A percentile compares a stretch with the other conserved stretches of the same genome.
Conservation (phyloP, 2,888 invertebrate species). For the Torymus auratus region DNA sequence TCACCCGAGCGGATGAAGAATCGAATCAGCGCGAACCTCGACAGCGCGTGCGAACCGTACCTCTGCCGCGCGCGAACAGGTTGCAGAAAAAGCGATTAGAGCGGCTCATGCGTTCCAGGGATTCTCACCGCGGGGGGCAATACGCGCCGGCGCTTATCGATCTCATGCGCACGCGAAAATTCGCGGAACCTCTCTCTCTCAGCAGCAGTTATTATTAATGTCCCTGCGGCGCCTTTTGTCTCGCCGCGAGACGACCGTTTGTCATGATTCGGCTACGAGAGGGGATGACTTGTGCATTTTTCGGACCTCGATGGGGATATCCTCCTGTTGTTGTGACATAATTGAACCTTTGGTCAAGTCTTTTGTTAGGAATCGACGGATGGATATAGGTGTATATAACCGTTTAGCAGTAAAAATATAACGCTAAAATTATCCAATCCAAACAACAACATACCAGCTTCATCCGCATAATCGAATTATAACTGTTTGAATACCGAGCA, state of each 20-base stretch:
- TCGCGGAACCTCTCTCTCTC: conserved; percentile 38
- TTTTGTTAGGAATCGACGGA: too few relatives aligned
- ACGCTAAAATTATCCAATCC: too few relatives aligned
- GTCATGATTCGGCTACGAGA: too few relatives aligned
- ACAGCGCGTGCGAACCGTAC: neutral
- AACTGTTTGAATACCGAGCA: too few relatives aligned
- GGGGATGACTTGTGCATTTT: too few relatives aligned
- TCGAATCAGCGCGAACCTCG: conserved; percentile 3
- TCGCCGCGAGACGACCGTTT: neutral
- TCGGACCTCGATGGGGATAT: too few relatives aligned
- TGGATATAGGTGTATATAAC: too few relatives aligned
- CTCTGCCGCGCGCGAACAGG: conserved; percentile 11
- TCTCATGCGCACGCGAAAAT: conserved; percentile 36
- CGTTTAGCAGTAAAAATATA: too few relatives aligned
- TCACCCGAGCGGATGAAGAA: conserved; percentile 37
- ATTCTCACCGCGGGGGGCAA: conserved; percentile 47
- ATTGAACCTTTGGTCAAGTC: too few relatives aligned
- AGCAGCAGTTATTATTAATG: conserved; percentile 21
- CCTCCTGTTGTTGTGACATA: too few relatives aligned
- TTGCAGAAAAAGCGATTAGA: conserved; percentile 44
- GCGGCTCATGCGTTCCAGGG: conserved; percentile 33
- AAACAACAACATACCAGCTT: too few relatives aligned
- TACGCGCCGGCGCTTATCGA: conserved; percentile 34
- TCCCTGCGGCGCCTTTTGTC: conserved; percentile 36
- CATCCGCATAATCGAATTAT: too few relatives aligned